Conservation (phyloP, 2,888 invertebrate species). For the Belgica antarctica region DNA sequence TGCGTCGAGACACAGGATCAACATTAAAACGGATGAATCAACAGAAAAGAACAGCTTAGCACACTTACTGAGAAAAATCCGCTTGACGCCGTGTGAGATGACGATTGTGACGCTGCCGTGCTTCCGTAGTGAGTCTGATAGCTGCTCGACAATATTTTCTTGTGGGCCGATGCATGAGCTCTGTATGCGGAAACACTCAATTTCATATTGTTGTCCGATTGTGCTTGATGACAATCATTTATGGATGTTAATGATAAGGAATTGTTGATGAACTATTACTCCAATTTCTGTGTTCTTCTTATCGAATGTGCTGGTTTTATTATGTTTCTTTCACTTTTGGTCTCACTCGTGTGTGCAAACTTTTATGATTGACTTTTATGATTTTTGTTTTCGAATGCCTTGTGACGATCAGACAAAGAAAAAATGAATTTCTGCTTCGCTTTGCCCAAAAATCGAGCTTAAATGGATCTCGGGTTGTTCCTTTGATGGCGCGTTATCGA, state of each 20-base stretch:
- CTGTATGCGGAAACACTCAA: conserved; percentile 84
- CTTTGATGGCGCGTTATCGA: conserved; percentile 21
- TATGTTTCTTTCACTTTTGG: background rate
- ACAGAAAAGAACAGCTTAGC: conserved; percentile 24
- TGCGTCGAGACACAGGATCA: conserved; percentile 36
- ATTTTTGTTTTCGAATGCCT: no score
- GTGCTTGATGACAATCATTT: conserved; percentile 25
- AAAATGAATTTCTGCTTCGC: no score
- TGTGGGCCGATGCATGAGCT: conserved; percentile 84
- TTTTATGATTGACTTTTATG: conserved; percentile 11
- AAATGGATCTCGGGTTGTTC: background rate
- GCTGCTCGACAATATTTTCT: conserved; percentile 78
- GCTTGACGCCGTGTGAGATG: conserved; percentile 56
- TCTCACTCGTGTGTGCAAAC: background rate
- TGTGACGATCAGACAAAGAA: background rate
- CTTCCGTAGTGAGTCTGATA: conserved; percentile 77
- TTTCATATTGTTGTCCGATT: conserved; percentile 62
- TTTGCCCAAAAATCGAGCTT: background rate
- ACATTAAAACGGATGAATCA: conserved; percentile 44
- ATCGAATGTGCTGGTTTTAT: background rate
- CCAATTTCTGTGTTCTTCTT: conserved; percentile 15
- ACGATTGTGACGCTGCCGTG: conserved; percentile 63
- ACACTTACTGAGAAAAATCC: conserved; percentile 60
- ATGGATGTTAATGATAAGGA: no score
- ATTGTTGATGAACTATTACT: background rate